Base-by-base conservation (phyloP, 2,797 vertebrate species). In the Muscicapa comitata region DNA sequence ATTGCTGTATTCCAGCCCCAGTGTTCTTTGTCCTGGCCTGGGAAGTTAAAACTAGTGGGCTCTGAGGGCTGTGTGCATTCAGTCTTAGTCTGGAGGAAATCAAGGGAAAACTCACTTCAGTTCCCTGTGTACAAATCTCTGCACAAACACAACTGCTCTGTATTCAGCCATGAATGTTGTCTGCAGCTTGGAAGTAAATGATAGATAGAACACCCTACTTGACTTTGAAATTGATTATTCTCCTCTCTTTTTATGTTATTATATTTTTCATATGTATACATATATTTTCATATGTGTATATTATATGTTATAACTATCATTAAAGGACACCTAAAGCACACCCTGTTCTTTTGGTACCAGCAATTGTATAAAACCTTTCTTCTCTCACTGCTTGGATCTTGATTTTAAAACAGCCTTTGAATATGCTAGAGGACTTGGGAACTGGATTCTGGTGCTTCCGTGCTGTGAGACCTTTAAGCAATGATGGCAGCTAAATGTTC, bases 131-230 rank as follows among this genome's bases (percentile, higher is more conserved):
- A 6, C 13, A n/a, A 40, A 15, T 42, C n/a, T 57, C 25, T 59
- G 19, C 40, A 10, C 2, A 8, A 35, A 25, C 31, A 40, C 0
- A 1, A 3, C n/a, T 57, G n/a, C 23, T 77, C 40, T 35, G 0
- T 25, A 13, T 42, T 45, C 37, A 51, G 33, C 74, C 7, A 1
- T 1, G 1, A 57, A 28, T 4, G 4, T 21, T 68, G 28, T 21
- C 48, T 75, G 80, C 35, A 29, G 0, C 51, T 25, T 88, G 58
- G 43, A 58, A 47, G 28, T 48, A 35, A 65, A 28, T 38, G 7
- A 25, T 17, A 29, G 16, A 9, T 37, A 17, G 33, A 75, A 7
- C n/a, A 7, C 0, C 10, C 33, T 55, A 2, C 19, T 42, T 47
- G 25, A 28, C 20, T 80, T 35, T 59, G 29, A 67, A 67, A 61